Evolutionary conservation across 2,797 vertebrate genomes (phyloP).

Genomic region (Cichlasoma orientale): DNA sequence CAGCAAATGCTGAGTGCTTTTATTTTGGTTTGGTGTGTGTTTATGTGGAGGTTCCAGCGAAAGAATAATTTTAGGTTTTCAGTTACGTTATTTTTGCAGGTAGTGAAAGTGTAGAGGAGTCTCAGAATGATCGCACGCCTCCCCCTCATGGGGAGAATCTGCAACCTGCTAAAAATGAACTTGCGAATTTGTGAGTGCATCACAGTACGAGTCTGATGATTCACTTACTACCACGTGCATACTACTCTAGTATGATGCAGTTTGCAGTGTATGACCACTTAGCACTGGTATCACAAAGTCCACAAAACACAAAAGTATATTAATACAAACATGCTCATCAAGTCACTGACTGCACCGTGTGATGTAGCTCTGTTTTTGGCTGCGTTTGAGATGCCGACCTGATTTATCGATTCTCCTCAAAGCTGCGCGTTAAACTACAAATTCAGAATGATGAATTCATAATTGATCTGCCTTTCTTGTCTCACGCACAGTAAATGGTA

Average conservation of each 20-base stretch:
- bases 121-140: background rate
- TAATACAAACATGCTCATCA: background rate
- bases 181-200: background rate
- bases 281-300: background rate
- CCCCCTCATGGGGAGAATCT: background rate
- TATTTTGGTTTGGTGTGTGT: background rate
- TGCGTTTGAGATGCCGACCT: too few species aligned
- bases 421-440: background rate
- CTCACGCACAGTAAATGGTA: constrained; percentile 87
- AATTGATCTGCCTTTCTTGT: background rate
- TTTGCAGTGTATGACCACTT: background rate
- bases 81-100: background rate
- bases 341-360: background rate
- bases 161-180: background rate
- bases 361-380: too few species aligned
- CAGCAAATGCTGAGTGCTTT: background rate
- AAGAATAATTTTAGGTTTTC: background rate
- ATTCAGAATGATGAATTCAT: background rate
- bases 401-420: background rate
- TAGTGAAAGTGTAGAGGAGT: background rate
- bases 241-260: background rate
- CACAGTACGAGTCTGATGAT: background rate
- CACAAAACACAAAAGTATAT: background rate
- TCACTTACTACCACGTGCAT: background rate
- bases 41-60: background rate